Evolutionary conservation across 2,888 invertebrate genomes (phyloP).

Genomic region (Drosophila neonasuta): DNA sequence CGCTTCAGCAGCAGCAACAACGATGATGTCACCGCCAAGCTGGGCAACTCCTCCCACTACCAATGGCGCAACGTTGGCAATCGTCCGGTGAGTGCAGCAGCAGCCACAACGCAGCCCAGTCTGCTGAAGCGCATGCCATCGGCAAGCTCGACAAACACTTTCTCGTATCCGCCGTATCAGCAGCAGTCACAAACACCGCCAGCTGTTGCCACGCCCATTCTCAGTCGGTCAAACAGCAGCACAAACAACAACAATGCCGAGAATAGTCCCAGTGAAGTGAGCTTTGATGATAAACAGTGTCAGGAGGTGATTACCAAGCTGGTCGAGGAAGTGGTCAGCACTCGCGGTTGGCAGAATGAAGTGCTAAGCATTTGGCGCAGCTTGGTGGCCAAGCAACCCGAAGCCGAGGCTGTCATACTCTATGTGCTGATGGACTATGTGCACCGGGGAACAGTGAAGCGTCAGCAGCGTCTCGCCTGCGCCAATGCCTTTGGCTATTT

Average conservation of each 20-base stretch:
- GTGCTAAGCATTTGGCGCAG: conserved; percentile 66
- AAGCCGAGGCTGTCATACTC: conserved; percentile 57
- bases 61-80: conserved; percentile 70
- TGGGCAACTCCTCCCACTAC: conserved; percentile 70
- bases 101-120: conserved; percentile 14
- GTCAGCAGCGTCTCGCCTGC: conserved; percentile 69
- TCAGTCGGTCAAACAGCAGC: conserved; percentile 3
- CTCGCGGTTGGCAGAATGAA: conserved; percentile 64
- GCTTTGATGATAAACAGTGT: conserved; percentile 57
- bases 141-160: conserved; percentile 16
- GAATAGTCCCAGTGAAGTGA: not conserved
- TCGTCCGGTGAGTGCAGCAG: conserved; percentile 46
- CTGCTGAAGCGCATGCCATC: conserved; percentile 54
- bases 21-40: conserved; percentile 60
- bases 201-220: not conserved
- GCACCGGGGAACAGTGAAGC: conserved; percentile 61
- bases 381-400: conserved; percentile 57
- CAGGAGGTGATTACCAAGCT: conserved; percentile 68
- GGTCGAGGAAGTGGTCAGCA: conserved; percentile 68
- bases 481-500: conserved; percentile 70
- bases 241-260: conserved; percentile 25
- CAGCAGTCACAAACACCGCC: conserved; percentile 14
- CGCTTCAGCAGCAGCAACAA: conserved; percentile 67
- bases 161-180: conserved; percentile 43
- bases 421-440: conserved; percentile 74